Conservation (phyloP, 2,797 vertebrate species). For the Esox lucius region DNA sequence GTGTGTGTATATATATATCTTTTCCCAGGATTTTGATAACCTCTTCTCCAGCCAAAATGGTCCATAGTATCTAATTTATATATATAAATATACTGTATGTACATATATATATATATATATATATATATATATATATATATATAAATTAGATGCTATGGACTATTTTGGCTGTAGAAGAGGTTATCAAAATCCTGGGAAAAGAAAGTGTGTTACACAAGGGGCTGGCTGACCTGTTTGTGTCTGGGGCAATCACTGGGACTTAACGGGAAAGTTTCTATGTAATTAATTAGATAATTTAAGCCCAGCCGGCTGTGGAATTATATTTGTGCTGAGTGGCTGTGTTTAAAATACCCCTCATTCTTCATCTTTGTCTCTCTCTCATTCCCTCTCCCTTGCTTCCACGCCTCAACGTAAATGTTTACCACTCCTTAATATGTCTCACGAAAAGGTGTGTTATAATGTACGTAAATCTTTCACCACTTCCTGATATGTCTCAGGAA, state of each 20-base stretch:
- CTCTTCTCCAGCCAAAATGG: slow-evolving; percentile 26
- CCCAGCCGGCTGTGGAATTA: background rate
- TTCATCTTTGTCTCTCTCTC: slow-evolving; percentile 25
- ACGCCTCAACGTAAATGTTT: no score
- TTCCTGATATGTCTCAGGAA: no score
- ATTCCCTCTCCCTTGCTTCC: slow-evolving; percentile 15
- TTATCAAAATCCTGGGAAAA: slow-evolving; percentile 15
- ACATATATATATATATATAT: background rate
- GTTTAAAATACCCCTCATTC: slow-evolving; percentile 3
- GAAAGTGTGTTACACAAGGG: background rate
- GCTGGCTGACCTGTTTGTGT: slow-evolving; percentile 55
- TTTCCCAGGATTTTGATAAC: slow-evolving; percentile 16
- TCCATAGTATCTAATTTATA: slow-evolving; percentile 14
- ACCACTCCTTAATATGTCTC: no score
- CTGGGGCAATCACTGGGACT: slow-evolving; percentile 37
- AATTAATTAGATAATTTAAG: background rate
- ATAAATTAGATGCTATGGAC: slow-evolving; percentile 13
- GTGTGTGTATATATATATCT: slow-evolving; percentile 4
- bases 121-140: slow-evolving; percentile 18
- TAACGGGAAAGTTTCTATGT: slow-evolving; percentile 15
- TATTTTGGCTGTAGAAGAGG: slow-evolving; percentile 25
- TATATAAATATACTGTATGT: background rate
- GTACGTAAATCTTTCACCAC: no score
- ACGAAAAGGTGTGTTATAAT: no score
- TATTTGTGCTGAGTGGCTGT: background rate